Evolutionary conservation across 1,140 invertebrate genomes (phyloP).

Genomic region (Helicoverpa armigera): DNA sequence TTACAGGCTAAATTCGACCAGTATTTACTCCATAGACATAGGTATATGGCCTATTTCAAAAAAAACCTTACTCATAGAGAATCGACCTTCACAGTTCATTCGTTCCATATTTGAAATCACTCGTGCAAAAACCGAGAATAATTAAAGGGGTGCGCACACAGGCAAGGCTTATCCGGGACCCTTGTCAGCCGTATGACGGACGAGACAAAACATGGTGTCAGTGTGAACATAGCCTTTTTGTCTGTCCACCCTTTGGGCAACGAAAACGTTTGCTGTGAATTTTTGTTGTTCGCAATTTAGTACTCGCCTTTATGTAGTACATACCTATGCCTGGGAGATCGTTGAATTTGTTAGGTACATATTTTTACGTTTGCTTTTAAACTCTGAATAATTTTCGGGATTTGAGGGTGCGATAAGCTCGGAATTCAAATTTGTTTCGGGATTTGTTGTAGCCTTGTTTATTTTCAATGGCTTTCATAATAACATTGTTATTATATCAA

Average conservation of each 20-base stretch:
- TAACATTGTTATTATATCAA: background rate
- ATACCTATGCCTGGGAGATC: conserved; percentile 34
- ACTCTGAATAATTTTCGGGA: conserved; percentile 5
- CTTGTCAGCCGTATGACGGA: conserved; percentile 61
- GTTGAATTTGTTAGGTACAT: conserved; percentile 41
- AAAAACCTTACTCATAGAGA: conserved; percentile 2
- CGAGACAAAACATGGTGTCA: conserved; percentile 62
- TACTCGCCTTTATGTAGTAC: conserved; percentile 50
- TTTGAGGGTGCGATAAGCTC: background rate
- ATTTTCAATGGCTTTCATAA: background rate
- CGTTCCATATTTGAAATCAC: conserved; percentile 54
- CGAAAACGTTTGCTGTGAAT: conserved; percentile 48
- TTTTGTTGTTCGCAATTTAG: conserved; percentile 60
- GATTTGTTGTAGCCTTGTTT: background rate
- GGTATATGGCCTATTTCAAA: background rate
- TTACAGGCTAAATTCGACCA: background rate
- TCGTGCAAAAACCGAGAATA: conserved; percentile 61
- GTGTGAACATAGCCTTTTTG: conserved; percentile 61
- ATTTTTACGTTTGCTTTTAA: conserved; percentile 16
- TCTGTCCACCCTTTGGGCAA: conserved; percentile 54
- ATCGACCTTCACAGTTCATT: conserved; percentile 44
- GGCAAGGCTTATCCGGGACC: conserved; percentile 58
- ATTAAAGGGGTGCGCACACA: conserved; percentile 62
- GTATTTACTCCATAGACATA: no score
- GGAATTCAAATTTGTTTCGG: background rate